These are phyloP conservation scores for Xenopus petersii DNA, from an alignment of 2,797 vertebrate genomes.

Conservation along the genomic window DNA sequence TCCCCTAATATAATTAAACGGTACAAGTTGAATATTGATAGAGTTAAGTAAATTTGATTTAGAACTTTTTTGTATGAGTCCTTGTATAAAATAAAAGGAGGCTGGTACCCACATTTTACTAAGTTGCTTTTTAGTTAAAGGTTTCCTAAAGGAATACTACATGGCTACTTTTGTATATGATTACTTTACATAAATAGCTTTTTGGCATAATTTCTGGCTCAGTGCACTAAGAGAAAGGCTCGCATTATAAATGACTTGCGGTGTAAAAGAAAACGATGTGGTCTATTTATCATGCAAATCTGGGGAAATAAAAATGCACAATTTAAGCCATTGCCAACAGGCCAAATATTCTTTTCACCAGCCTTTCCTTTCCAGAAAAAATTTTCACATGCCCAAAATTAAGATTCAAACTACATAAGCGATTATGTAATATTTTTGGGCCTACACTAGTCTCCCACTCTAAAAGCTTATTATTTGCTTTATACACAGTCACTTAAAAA, in stretches of 20 bases:
- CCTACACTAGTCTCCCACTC: constrained; percentile 9
- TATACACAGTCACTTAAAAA: not conserved
- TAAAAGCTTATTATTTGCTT: not conserved
- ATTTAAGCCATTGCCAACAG: not conserved
- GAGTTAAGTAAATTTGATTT: too few species aligned
- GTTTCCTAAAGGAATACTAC: not conserved
- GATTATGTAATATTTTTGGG: constrained; percentile 8
- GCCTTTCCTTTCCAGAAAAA: not conserved
- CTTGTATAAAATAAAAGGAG: too few species aligned
- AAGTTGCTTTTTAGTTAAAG: not conserved
- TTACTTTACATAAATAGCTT: not conserved
- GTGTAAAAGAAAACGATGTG: not conserved
- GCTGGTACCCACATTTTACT: too few species aligned
- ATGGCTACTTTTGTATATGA: not conserved
- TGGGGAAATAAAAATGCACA: not conserved
- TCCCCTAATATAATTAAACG: too few species aligned
- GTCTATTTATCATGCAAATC: not conserved
- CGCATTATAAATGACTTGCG: constrained; percentile 5
- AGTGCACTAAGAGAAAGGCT: not conserved
- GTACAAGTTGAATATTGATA: not conserved
- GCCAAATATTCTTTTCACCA: not conserved
- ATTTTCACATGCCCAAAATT: not conserved
- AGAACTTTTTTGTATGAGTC: too few species aligned
- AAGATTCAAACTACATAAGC: not conserved
- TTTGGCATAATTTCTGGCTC: not conserved